These are phyloP conservation scores for Helicoverpa zea DNA, from an alignment of 1,140 invertebrate genomes.

Conservation along the genomic window DNA sequence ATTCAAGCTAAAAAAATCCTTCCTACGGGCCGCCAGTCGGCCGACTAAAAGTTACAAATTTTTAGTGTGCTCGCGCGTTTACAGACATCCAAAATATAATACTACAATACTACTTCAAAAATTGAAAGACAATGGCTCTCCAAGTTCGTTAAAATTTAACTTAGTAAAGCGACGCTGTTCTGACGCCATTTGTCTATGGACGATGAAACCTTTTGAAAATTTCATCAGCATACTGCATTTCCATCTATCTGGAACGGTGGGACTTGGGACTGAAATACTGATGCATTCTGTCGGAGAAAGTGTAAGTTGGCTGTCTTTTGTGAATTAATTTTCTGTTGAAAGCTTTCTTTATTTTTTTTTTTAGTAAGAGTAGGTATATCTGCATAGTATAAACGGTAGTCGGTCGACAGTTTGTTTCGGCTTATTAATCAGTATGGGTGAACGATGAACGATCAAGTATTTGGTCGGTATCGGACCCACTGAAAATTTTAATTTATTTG, in stretches of 20 bases:
- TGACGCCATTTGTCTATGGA: not conserved
- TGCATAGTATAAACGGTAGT: not conserved
- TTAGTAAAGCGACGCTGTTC: not conserved
- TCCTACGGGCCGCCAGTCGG: too few species aligned
- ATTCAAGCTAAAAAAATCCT: too few species aligned
- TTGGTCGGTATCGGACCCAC: too few species aligned
- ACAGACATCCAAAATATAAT: not conserved
- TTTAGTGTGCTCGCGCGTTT: too few species aligned
- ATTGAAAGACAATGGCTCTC: conserved; percentile 14
- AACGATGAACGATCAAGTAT: too few species aligned
- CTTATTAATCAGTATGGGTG: too few species aligned
- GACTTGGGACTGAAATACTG: not conserved
- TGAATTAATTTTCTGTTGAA: not conserved
- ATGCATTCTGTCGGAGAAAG: not conserved
- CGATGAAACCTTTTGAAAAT: conserved; percentile 25
- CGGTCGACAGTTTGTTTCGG: too few species aligned
- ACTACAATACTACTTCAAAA: conserved; percentile 6
- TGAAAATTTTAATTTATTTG: too few species aligned
- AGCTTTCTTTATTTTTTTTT: not conserved
- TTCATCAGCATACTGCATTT: conserved; percentile 11
- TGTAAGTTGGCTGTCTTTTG: not conserved
- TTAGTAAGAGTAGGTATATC: too few species aligned
- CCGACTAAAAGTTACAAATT: too few species aligned
- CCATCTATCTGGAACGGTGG: not conserved
- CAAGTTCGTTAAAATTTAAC: conserved; percentile 15